Evolutionary conservation across 2,888 invertebrate species (phyloP).

Genomic region (Teleiodes luculella): DNA sequence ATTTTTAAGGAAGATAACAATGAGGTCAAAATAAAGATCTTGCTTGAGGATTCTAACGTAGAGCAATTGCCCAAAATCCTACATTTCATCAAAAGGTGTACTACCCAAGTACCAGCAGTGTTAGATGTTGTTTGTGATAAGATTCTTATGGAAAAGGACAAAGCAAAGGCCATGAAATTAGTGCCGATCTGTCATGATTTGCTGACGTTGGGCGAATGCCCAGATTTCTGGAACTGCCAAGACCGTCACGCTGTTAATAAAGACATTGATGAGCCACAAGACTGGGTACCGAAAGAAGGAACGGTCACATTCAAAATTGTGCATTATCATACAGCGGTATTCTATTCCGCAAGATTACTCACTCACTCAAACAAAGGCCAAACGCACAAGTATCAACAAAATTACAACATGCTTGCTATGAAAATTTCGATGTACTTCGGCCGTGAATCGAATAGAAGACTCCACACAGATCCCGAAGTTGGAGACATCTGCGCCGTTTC

Average conservation of each 20-base stretch:
- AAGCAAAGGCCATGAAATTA: conserved; percentile 53
- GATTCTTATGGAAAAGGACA: conserved; percentile 58
- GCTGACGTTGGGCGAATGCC: conserved; percentile 82
- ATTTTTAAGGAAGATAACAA: conserved; percentile 45
- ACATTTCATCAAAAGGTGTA: conserved; percentile 75
- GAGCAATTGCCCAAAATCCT: conserved; percentile 80
- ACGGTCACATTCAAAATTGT: conserved; percentile 78
- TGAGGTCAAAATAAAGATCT: conserved; percentile 66
- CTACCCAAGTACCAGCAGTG: conserved; percentile 49
- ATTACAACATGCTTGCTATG: conserved; percentile 48
- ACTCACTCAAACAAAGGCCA: conserved; percentile 35
- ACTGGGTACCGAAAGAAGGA: conserved; percentile 75
- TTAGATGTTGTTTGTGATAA: conserved; percentile 48
- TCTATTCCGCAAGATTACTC: conserved; percentile 78
- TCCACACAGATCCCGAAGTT: conserved; percentile 59
- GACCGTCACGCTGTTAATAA: conserved; percentile 81
- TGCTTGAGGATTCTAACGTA: conserved; percentile 79
- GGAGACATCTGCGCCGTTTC: conserved; percentile 80
- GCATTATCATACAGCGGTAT: conserved; percentile 78
- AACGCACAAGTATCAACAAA: conserved; percentile 48
- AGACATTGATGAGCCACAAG: conserved; percentile 70
- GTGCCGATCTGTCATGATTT: conserved; percentile 79
- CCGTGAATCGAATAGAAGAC: conserved; percentile 49
- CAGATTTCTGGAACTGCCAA: conserved; percentile 73
- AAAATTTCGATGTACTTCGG: conserved; percentile 62